Percentiles rank a stretch among this genome's conserved stretches.
Conservation (phyloP, 1,140 invertebrate species). For the Trachymyrmex septentrionalis region DNA sequence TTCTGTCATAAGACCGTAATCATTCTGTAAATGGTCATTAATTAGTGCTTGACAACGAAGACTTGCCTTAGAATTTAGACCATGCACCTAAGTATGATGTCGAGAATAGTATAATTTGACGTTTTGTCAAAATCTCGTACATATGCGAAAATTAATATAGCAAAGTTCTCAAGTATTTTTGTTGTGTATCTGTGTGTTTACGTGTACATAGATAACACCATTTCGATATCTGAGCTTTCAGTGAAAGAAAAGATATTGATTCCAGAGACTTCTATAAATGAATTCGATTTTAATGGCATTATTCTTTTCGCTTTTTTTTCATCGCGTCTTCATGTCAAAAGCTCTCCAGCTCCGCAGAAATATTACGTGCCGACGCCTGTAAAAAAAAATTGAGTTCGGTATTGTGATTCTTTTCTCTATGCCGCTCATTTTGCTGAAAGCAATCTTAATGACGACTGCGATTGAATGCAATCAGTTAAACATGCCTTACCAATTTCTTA, state of each 20-base stretch:
- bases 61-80: slow-evolving; percentile 4
- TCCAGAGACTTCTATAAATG: slow-evolving; percentile 62
- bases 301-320: slow-evolving; percentile 27
- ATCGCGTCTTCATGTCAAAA: slow-evolving; percentile 44
- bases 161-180: not conserved
- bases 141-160: not conserved
- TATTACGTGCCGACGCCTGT: not conserved
- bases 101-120: not conserved
- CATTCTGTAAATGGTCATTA: not conserved
- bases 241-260: slow-evolving; percentile 33
- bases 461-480: slow-evolving; percentile 41
- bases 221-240: not conserved
- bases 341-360: slow-evolving; percentile 28
- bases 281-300: slow-evolving; percentile 69
- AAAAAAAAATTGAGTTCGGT: slow-evolving; percentile 46
- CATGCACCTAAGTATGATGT: not conserved
- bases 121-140: slow-evolving; percentile 12
- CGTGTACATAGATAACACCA: not conserved
- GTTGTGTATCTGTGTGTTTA: not conserved
- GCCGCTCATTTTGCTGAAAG: slow-evolving; percentile 42
- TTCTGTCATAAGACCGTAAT: not conserved
- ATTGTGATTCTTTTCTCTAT: slow-evolving; percentile 23
- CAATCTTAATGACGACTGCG: slow-evolving; percentile 43
- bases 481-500: slow-evolving; percentile 22
- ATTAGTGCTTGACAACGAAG: slow-evolving; percentile 15